Conservation (phyloP, 2,888 invertebrate genomes). For the Nasonovia ribisnigri region DNA sequence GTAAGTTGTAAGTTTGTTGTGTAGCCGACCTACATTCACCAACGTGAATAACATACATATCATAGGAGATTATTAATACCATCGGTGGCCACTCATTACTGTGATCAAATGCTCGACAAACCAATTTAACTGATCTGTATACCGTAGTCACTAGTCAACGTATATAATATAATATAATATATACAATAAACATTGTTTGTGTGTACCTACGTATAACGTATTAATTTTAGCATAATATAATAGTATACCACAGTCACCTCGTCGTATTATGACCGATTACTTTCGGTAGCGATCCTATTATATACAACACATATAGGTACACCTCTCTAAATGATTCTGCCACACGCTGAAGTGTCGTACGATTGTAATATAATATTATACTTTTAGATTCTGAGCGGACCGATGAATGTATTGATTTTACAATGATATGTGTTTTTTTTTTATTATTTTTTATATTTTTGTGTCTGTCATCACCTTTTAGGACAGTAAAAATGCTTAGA, state of each 20-base stretch:
- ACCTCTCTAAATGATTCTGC: background rate
- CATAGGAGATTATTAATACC: background rate
- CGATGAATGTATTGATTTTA: no score
- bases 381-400: no score
- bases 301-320: background rate
- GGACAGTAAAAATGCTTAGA: no score
- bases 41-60: background rate
- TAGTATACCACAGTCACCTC: background rate
- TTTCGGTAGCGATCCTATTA: background rate
- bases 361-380: no score
- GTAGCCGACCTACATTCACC: background rate
- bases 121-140: background rate
- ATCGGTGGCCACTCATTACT: background rate
- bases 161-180: background rate
- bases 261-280: background rate
- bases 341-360: no score
- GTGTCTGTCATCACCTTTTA: no score
- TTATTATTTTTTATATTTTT: no score
- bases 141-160: no score
- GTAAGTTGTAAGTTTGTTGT: background rate
- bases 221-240: background rate
- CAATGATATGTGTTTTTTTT: no score
- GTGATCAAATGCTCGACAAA: background rate
- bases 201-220: background rate
- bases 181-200: background rate